These are phyloP conservation scores for Chromis chromis DNA, from an alignment of 2,797 vertebrate species.

Conservation along the genomic window DNA sequence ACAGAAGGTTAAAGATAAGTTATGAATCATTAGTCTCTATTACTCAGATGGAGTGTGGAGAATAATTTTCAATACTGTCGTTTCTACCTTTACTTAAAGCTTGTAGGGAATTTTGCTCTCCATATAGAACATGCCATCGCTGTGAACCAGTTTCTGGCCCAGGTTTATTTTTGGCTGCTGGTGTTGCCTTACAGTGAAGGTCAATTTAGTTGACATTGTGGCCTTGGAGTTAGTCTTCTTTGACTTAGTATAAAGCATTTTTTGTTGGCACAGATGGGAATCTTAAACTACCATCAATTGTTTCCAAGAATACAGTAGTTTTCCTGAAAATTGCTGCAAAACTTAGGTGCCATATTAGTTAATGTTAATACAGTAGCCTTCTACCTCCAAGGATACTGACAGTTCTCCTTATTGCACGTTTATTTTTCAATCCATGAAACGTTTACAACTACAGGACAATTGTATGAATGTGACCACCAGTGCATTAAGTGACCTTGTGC, in stretches of 20 bases:
- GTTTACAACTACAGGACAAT: conserved; percentile 45
- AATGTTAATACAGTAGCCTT: conserved; percentile 23
- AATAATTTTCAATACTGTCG: conserved; percentile 26
- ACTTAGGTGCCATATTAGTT: conserved; percentile 28
- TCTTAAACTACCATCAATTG: conserved; percentile 5
- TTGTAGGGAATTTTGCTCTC: conserved; percentile 26
- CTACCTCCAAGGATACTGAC: conserved; percentile 29
- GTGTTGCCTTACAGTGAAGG: conserved; percentile 77
- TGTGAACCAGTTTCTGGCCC: conserved; percentile 61
- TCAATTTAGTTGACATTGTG: conserved; percentile 64
- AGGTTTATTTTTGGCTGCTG: conserved; percentile 73
- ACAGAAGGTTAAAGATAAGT: conserved; percentile 25
- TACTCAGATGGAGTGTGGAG: conserved; percentile 23
- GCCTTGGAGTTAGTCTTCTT: conserved; percentile 33
- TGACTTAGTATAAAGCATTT: conserved; percentile 21
- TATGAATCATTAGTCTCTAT: conserved; percentile 29
- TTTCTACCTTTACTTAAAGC: conserved; percentile 37
- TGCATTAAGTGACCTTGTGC: conserved; percentile 56
- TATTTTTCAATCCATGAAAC: conserved; percentile 26
- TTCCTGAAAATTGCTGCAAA: conserved; percentile 27
- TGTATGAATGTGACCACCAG: conserved; percentile 64
- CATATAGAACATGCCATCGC: conserved; percentile 58
- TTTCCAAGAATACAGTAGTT: neutral
- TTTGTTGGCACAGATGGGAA: neutral
- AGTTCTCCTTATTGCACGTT: conserved; percentile 30